These are phyloP conservation scores for Trichechus manatus DNA, from an alignment of 2,113 vertebrate species.

Conservation along the genomic window DNA sequence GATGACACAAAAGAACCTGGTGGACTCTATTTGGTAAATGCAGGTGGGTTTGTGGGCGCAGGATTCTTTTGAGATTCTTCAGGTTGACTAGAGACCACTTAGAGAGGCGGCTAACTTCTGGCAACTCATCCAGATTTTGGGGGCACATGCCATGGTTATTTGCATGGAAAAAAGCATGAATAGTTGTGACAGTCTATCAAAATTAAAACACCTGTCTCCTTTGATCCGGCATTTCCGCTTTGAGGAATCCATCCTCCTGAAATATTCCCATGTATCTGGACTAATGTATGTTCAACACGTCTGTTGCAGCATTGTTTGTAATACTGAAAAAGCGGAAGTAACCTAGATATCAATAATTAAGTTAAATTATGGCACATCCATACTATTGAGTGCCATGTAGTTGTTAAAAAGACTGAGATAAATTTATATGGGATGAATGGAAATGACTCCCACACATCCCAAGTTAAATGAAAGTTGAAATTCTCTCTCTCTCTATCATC, in stretches of 20 bases:
- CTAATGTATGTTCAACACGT: background rate
- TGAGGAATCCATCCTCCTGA: background rate
- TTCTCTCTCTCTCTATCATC: background rate
- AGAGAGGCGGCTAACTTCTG: background rate
- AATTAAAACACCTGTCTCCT: background rate
- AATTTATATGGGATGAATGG: background rate
- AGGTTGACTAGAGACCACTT: background rate
- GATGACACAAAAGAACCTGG: rapidly evolving
- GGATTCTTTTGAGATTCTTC: background rate
- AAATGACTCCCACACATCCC: background rate
- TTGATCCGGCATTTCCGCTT: background rate
- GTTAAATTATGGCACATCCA: background rate
- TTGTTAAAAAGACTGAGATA: background rate
- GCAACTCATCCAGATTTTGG: background rate
- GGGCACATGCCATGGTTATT: background rate
- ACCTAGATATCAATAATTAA: background rate
- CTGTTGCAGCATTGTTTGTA: background rate
- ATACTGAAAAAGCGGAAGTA: background rate
- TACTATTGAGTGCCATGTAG: background rate
- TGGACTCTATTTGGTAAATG: too few species aligned
- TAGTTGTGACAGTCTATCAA: background rate
- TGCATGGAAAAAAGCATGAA: background rate
- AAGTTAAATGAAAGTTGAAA: background rate
- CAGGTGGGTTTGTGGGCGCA: background rate
- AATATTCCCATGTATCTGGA: background rate